Base-by-base conservation (phyloP, 2,888 invertebrate genomes). In the Drosophila peninsularis region DNA sequence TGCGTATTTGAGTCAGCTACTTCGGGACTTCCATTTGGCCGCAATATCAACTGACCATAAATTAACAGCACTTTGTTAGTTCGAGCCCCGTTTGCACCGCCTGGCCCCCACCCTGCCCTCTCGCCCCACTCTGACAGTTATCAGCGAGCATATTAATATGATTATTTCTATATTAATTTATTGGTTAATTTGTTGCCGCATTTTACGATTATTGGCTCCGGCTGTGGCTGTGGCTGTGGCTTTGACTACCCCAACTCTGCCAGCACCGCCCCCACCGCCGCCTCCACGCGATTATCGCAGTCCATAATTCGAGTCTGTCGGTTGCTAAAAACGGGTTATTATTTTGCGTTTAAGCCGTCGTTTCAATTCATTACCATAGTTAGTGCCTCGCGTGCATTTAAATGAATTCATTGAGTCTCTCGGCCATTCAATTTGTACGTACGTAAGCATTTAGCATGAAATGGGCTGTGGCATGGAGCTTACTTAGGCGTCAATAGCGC, bases 361-460 rank as follows among this genome's bases (percentile, higher is more conserved):
- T 75, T 89, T 78, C 80, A 82, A 84, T 83, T 84, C 85, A 87
- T 89, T 83, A 84, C 79, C 89, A 87, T 88, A 89, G 88, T 70
- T 65, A 80, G 66, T 75, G 88, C 81, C 82, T 84, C 64, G 89
- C 89, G 88, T 89, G 89, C 84, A 84, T 84, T 84, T 75, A 88
- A 85, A 85, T 85, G 88, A 71, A 84, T 84, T 88, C 84, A 89
- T 89, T 89, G 84, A 73, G 82, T 81, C 83, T 81, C 83, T 74
- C 83, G 71, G 80, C 70, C 75, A 88, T 86, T 84, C 84, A 84
- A 89, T 88, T 84, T 86, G 84, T 75, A 75, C 60, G 56, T 72
- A 85, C 80, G 86, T 76, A 79, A 80, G 83, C 87, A 76, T 76
- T 88, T 82, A 67, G 80, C 72, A 75, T 80, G 55, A 39, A 66